A percentile compares a stretch with the other conserved stretches of the same genome.
phyloP scores from a whole-genome alignment of 2,888 invertebrate genomes.

The Cyrtodaria siliqua region DNA sequence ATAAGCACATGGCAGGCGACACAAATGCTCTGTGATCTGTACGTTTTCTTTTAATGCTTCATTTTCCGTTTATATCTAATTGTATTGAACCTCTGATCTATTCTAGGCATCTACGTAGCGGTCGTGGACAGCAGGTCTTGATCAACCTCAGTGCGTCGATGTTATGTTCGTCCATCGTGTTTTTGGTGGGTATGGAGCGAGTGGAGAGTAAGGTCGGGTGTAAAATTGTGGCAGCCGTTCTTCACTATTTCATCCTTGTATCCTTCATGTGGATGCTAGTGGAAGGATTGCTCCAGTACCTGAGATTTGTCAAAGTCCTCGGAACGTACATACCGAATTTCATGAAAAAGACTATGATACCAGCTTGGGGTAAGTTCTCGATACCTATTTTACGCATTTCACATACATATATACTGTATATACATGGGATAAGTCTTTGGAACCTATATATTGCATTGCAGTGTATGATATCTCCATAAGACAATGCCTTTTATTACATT shows the following conservation, averaged over 20 bases:
- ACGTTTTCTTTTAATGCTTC: too few species aligned
- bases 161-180: conserved; percentile 88
- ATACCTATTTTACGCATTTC: too few species aligned
- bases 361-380: conserved; percentile 74
- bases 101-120: conserved; percentile 88
- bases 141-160: conserved; percentile 89
- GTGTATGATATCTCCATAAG: too few species aligned
- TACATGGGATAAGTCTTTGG: too few species aligned
- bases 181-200: conserved; percentile 82
- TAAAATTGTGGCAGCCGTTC: conserved; percentile 87
- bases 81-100: too few species aligned
- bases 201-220: conserved; percentile 86
- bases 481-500: too few species aligned
- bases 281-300: conserved; percentile 90
- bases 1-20: too few species aligned
- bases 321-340: conserved; percentile 88
- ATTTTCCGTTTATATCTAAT: too few species aligned
- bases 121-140: conserved; percentile 90
- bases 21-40: too few species aligned
- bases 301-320: conserved; percentile 90
- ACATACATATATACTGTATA: too few species aligned
- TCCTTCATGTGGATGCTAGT: conserved; percentile 90
- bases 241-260: conserved; percentile 87
- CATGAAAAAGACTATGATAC: conserved; percentile 89
- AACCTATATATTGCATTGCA: too few species aligned